A percentile compares a stretch with the other conserved stretches of the same genome.
Evolutionary conservation across 2,113 vertebrate genomes (phyloP).

Genomic region (Oenanthe melanoleuca): DNA sequence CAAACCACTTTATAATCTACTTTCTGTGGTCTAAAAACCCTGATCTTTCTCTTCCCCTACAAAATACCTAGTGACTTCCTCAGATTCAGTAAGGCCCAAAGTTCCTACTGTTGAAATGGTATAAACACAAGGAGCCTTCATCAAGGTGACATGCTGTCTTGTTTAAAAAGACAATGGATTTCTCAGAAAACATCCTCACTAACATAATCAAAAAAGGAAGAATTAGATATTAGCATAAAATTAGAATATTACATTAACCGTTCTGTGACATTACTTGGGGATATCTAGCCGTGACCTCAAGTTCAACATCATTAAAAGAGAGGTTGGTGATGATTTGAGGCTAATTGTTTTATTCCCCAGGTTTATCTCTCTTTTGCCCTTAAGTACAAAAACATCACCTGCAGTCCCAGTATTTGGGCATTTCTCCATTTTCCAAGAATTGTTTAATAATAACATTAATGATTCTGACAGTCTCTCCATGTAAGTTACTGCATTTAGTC

Average conservation of each 20-base stretch:
- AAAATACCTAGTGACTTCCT: neutral
- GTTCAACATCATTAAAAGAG: slow-evolving; percentile 9
- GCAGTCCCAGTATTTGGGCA: neutral
- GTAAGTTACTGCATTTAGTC: neutral
- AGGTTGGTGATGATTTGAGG: neutral
- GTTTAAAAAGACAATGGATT: neutral
- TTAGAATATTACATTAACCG: neutral
- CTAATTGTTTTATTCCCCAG: slow-evolving; percentile 44
- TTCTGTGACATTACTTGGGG: slow-evolving; percentile 10
- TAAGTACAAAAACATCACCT: neutral
- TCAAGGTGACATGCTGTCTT: neutral
- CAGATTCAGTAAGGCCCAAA: neutral
- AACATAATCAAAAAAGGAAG: neutral
- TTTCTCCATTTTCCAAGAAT: neutral
- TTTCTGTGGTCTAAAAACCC: neutral
- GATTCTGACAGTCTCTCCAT: neutral
- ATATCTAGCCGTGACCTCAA: neutral
- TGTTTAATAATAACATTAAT: slow-evolving; percentile 1
- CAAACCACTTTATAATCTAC: neutral
- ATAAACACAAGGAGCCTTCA: neutral
- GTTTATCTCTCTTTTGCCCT: neutral
- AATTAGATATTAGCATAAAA: neutral
- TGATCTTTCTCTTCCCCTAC: neutral
- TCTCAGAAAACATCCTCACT: neutral
- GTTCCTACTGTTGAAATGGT: neutral